phyloP scores from a whole-genome alignment of 2,797 vertebrate species.

The Podargus strigoides region DNA sequence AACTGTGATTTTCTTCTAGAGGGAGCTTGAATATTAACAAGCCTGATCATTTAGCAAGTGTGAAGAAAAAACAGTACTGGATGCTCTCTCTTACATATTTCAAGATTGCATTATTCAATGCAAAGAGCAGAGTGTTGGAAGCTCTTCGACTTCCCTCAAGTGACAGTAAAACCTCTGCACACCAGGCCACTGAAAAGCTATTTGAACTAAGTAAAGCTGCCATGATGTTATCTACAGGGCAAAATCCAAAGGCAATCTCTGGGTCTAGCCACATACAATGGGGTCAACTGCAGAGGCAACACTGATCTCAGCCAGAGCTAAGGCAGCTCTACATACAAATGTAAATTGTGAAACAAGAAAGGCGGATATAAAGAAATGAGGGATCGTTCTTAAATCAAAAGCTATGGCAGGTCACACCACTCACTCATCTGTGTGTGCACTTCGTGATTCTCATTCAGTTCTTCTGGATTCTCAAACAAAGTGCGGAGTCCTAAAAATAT shows the following conservation, averaged over 20 bases:
- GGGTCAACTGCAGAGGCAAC: background rate
- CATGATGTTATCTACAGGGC: background rate
- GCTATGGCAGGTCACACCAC: conserved; percentile 23
- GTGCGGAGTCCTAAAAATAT: conserved; percentile 79
- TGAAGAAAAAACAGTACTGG: background rate
- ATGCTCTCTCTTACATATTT: background rate
- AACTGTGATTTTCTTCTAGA: background rate
- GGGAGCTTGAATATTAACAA: background rate
- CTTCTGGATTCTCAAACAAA: conserved; percentile 75
- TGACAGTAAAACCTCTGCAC: background rate
- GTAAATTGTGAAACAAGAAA: background rate
- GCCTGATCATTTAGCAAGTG: background rate
- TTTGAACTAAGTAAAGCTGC: background rate
- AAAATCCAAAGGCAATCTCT: background rate
- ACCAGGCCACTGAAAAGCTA: background rate
- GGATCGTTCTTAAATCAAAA: conserved; percentile 45
- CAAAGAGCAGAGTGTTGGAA: background rate
- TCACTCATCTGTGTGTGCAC: conserved; percentile 57
- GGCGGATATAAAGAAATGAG: conserved; percentile 4
- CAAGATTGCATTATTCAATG: background rate
- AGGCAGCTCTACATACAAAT: conserved; percentile 7
- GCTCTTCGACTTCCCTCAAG: background rate
- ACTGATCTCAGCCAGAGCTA: background rate
- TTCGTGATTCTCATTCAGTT: conserved; percentile 68
- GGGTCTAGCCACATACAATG: background rate